phyloP scores from a whole-genome alignment of 2,797 vertebrate species.

The Muscicapa comitata region DNA sequence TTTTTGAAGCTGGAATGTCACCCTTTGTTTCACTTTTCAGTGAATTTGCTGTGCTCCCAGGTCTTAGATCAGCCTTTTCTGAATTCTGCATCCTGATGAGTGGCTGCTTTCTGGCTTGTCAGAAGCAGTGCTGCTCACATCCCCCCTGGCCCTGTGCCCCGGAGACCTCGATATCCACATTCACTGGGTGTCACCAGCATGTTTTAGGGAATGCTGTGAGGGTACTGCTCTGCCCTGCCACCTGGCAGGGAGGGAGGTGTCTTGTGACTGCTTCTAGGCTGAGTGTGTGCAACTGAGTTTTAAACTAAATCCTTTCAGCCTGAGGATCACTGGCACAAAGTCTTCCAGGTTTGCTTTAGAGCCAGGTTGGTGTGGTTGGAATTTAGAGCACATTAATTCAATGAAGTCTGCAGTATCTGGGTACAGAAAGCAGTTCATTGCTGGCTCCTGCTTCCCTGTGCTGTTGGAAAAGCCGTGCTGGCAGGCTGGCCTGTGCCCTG shows the following conservation, averaged over 20 bases:
- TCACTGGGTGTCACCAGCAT: not conserved
- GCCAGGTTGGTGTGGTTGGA: not conserved
- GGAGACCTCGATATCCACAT: fast-evolving
- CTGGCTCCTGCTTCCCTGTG: not conserved
- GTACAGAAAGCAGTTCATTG: not conserved
- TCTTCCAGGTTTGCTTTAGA: not conserved
- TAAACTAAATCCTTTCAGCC: not conserved
- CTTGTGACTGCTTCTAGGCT: not conserved
- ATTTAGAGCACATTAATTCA: not conserved
- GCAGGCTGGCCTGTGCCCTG: not conserved
- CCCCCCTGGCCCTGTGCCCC: fast-evolving
- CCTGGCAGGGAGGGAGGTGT: not conserved
- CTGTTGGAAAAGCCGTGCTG: not conserved
- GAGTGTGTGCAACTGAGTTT: not conserved
- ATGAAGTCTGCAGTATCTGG: not conserved
- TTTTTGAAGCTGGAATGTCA: not conserved
- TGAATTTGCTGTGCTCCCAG: not conserved
- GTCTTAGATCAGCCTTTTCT: fast-evolving
- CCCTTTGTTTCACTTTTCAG: not conserved
- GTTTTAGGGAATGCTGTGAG: not conserved
- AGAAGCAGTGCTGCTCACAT: not conserved
- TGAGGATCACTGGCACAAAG: not conserved
- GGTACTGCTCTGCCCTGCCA: fast-evolving
- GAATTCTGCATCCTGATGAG: fast-evolving
- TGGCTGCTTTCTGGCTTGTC: not conserved